Evolutionary conservation across 2,888 invertebrate genomes (phyloP), one percentile per base, ranked within the genome.

Genomic region (Drosophila paramelanica): DNA sequence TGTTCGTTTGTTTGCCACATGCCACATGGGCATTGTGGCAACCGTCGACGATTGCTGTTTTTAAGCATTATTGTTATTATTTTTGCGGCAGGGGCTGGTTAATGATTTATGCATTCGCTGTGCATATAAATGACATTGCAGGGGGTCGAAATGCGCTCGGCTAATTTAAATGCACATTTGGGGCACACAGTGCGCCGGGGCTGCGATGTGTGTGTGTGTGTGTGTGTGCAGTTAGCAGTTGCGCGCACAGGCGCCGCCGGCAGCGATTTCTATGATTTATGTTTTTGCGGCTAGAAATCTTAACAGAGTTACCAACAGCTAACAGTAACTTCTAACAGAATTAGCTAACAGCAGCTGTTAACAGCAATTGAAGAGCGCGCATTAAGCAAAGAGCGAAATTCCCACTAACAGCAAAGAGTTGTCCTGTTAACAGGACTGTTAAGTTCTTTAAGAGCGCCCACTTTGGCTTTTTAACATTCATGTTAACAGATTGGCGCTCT

Each of bases 151-250:
- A 23, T 53, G 55, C 43, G 45, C 55, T 36, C 49, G 52, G 80
- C 87, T 81, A 84, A 87, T 86, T 86, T 84, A 84, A 84, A 86
- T 84, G 83, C 83, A 86, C 83, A 86, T 84, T 84, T 84, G 83
- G 84, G 86, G 52, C 83, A 86, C 55, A 45, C 57, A 51, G 45
- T 36, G 10, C 14, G 20, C 3, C 31, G 10, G 13, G 33, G 38
- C 36, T 17, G 20, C 27, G 17, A 27, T n/a, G n/a, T 1, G n/a
- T 10, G 49, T 7, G 20, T 13, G 60, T n/a, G 66, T 5, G 53
- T 3, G 39, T 7, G 7, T 20, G 17, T 14, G 14, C 5, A n/a
- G 33, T 27, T 25, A 47, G 56, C 61, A 42, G 36, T 36, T 36
- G 36, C 13, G 11, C 36, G 13, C 36, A 36, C 13, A 36, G 50